These are phyloP conservation scores for Eilema caniola DNA, from an alignment of 2,888 invertebrate genomes.

Conservation along the genomic window DNA sequence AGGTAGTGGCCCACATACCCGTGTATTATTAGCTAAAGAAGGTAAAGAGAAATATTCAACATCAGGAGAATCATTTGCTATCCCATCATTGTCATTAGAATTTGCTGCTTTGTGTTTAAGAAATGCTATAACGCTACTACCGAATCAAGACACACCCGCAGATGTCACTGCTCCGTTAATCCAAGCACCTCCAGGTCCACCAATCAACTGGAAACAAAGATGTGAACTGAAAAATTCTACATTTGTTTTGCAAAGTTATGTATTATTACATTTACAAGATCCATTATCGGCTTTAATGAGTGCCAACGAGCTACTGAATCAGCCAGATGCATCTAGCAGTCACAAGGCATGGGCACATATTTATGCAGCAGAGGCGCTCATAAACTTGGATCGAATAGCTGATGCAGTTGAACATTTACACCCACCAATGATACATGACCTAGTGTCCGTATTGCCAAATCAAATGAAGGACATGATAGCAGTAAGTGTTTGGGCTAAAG, in stretches of 20 bases:
- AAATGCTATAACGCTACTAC: slow-evolving; percentile 92
- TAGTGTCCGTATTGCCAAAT: slow-evolving; percentile 77
- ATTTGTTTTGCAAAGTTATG: slow-evolving; percentile 93
- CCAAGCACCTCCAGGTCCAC: slow-evolving; percentile 88
- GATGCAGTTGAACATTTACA: slow-evolving; percentile 95
- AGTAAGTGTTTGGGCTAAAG: slow-evolving; percentile 84
- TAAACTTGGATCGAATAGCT: slow-evolving; percentile 92
- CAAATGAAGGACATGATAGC: slow-evolving; percentile 82
- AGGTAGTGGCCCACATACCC: slow-evolving; percentile 80
- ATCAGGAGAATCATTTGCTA: slow-evolving; percentile 92
- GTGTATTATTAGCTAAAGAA: slow-evolving; percentile 75
- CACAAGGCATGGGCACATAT: slow-evolving; percentile 93
- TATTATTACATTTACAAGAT: slow-evolving; percentile 94
- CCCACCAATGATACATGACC: slow-evolving; percentile 89
- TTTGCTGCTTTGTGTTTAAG: slow-evolving; percentile 96
- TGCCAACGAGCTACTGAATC: slow-evolving; percentile 91
- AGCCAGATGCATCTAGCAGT: slow-evolving; percentile 86
- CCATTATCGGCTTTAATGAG: slow-evolving; percentile 92
- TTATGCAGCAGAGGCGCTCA: slow-evolving; percentile 95
- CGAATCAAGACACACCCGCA: slow-evolving; percentile 81
- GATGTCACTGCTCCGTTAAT: slow-evolving; percentile 70
- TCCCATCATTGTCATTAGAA: slow-evolving; percentile 95
- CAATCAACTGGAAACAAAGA: slow-evolving; percentile 87
- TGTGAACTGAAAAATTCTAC: slow-evolving; percentile 89
- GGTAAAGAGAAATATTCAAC: slow-evolving; percentile 77